Conservation (phyloP, 2,113 vertebrate species). For the Phaethon lepturus region DNA sequence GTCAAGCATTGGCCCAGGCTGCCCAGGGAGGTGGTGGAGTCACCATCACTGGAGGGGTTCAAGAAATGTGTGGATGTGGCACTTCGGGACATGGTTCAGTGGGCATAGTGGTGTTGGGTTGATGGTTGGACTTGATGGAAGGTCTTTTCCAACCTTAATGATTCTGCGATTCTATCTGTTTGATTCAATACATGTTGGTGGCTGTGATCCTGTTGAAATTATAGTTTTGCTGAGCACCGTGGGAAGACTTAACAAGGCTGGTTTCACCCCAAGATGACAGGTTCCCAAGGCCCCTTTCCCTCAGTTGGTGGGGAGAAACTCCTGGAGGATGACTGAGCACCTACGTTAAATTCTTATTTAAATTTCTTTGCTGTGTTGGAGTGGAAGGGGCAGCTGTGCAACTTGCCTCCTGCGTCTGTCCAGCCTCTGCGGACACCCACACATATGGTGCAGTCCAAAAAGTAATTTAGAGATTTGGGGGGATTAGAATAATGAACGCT, state of each 20-base stretch:
- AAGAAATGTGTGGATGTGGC: too few species aligned
- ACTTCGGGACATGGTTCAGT: too few species aligned
- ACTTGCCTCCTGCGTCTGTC: accelerated
- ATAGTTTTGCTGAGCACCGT: not conserved
- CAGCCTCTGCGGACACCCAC: not conserved
- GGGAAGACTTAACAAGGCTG: not conserved
- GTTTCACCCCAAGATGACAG: not conserved
- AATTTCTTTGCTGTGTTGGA: not conserved
- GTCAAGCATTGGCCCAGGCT: too few species aligned
- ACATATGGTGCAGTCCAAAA: not conserved
- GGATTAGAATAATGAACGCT: not conserved
- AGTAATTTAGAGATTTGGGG: not conserved
- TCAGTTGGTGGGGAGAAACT: not conserved
- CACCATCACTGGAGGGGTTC: too few species aligned
- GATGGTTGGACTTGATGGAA: too few species aligned
- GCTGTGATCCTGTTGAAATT: not conserved
- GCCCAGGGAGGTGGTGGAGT: too few species aligned
- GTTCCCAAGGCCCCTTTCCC: not conserved
- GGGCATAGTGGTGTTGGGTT: too few species aligned
- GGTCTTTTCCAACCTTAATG: too few species aligned
- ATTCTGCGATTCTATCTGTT: not conserved
- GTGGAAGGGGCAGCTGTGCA: not conserved
- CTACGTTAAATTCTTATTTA: not conserved
- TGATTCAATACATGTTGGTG: not conserved
- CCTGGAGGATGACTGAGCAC: not conserved